phyloP scores from a whole-genome alignment of 2,888 invertebrate genomes.

The Xylocampa areola region DNA sequence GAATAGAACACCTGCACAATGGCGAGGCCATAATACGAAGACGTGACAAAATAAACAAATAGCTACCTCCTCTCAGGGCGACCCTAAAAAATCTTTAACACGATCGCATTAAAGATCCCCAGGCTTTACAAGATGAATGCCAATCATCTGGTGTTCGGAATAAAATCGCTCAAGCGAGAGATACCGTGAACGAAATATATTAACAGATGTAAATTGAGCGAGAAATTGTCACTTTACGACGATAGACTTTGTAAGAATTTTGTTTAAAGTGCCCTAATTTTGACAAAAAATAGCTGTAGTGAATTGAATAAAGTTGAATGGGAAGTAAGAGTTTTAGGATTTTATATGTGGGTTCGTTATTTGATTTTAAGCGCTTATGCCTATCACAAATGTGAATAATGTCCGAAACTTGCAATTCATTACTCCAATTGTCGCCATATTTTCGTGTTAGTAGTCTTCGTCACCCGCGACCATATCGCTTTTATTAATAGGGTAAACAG shows the following conservation, averaged over 20 bases:
- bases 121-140: slow-evolving; percentile 35
- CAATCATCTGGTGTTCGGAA: slow-evolving; percentile 32
- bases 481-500: no score
- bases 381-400: no score
- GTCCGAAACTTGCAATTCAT: no score
- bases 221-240: slow-evolving; percentile 29
- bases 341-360: no score
- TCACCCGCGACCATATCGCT: no score
- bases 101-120: slow-evolving; percentile 27
- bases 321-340: no score
- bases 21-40: slow-evolving; percentile 19
- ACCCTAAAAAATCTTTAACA: slow-evolving; percentile 28
- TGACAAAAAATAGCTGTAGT: no score
- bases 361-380: no score
- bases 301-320: no score
- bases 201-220: slow-evolving; percentile 34
- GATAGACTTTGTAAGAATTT: background rate
- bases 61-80: slow-evolving; percentile 4
- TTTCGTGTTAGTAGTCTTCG: no score
- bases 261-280: no score
- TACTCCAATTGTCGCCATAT: no score
- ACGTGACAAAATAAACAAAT: slow-evolving; percentile 45
- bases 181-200: slow-evolving; percentile 27
- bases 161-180: slow-evolving; percentile 31
- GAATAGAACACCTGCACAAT: slow-evolving; percentile 31